Conservation (phyloP, 2,113 vertebrate genomes). For the Ictalurus furcatus region DNA sequence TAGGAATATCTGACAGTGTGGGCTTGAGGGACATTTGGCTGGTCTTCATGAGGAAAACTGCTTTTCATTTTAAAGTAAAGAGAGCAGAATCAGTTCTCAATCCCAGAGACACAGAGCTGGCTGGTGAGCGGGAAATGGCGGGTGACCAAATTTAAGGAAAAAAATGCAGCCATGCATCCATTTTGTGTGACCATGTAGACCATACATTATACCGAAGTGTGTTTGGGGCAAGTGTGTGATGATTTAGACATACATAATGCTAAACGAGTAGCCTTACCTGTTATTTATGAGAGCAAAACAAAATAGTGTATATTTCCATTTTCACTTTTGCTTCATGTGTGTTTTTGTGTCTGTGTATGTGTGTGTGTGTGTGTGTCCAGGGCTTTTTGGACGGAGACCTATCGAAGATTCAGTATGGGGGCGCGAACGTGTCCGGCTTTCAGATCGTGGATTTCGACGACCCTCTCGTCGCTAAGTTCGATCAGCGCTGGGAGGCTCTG, state of each 20-base stretch:
- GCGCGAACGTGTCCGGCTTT: constrained; percentile 96
- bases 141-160: background rate
- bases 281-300: no score
- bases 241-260: background rate
- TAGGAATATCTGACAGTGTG: background rate
- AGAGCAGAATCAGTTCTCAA: no score
- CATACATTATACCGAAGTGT: background rate
- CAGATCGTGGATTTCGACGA: constrained; percentile 98
- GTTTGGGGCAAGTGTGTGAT: background rate
- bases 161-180: background rate
- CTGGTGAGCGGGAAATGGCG: background rate
- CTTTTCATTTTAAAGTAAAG: background rate
- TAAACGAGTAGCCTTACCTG: background rate
- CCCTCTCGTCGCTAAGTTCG: constrained; percentile 90
- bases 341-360: background rate
- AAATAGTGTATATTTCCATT: no score
- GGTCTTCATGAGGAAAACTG: background rate
- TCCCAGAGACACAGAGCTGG: background rate
- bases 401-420: constrained; percentile 96
- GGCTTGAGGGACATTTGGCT: background rate
- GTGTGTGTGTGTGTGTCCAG: constrained; percentile 64
- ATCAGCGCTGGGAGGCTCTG: constrained; percentile 92
- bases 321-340: background rate
- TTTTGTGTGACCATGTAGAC: background rate
- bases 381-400: constrained; percentile 95